Conservation (phyloP, 2,113 vertebrate species). For the Phalacrocorax pelagicus region DNA sequence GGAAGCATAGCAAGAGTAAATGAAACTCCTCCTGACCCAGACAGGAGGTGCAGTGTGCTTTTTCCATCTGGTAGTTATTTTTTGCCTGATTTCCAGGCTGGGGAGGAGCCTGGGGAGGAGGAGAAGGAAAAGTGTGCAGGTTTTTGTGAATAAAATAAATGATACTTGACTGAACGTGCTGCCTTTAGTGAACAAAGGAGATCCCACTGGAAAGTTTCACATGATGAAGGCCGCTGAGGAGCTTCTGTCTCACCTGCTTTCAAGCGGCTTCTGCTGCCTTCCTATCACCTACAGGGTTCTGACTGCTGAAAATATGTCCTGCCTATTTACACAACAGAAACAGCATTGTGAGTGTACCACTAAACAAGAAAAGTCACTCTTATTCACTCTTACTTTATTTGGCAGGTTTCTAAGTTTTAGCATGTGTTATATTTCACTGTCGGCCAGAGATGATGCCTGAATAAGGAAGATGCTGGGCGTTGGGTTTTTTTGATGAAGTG, state of each 20-base stretch:
- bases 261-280: not conserved
- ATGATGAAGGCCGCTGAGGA: not conserved
- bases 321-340: not conserved
- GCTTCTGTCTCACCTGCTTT: not conserved
- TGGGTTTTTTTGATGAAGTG: not conserved
- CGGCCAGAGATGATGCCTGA: not conserved
- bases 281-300: not conserved
- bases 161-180: not conserved
- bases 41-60: not conserved
- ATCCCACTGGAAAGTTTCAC: not conserved
- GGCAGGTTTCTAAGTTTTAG: not conserved
- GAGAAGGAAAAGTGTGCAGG: not conserved
- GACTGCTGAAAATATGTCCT: not conserved
- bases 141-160: not conserved
- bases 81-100: not conserved
- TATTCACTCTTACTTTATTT: not conserved
- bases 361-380: not conserved
- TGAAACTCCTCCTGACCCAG: not conserved
- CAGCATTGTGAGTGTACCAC: not conserved
- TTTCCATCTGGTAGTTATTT: not conserved
- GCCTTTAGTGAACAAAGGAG: not conserved
- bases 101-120: not conserved
- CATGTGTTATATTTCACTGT: not conserved
- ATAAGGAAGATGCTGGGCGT: not conserved
- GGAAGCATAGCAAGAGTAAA: accelerated